Evolutionary conservation across 1,140 invertebrate genomes (phyloP), one percentile per base, ranked within the genome.

Genomic region (Scaptodrosophila lebanonensis): DNA sequence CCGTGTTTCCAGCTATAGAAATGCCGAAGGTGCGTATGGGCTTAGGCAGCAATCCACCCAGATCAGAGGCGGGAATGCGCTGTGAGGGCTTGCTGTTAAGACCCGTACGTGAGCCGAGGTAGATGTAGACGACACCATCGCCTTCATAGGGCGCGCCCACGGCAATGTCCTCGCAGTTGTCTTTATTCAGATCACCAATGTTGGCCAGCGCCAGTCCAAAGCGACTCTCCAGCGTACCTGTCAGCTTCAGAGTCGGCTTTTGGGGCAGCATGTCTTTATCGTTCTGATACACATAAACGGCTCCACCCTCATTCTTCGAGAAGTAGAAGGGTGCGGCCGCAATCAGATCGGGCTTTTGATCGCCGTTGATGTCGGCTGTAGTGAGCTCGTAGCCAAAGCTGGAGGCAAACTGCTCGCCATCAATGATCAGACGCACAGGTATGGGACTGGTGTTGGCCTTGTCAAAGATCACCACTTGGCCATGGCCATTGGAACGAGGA

Each of bases 241-340:
- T 91, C 3, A 95, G 68, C 83, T 90, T 91, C n/a, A 91, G 64
- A 11, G 89, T 91, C 4, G 93, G 87, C 65, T 89, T 88, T 30
- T 88, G 59, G 25, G 89, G 88, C 42, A 89, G 57, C 45, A 88
- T 87, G 52, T 89, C 88, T 33, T 88, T 77, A 39, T 88, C 64
- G 77, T 95, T 93, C 76, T 95, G 87, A 82, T 95, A 98, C 18
- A 98, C 87, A 70, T 98, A 98, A 12, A 97, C 95, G 2, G 96
- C 95, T 18, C 97, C 97, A 27, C 95, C 97, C 33, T 90, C 88
- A 17, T 91, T 91, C 60, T 91, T 91, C 5, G 89, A 90, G 83
- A 96, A 97, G 82, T 95, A 97, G 87, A 97, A 96, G 9, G 97
- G 97, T 7, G 97, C 96, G 13, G 94, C 94, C 0, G 98, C 94